Percentiles rank a stretch among this genome's conserved stretches.
These are phyloP conservation scores for Sceliomorpha sp. DNA, from an alignment of 2,888 invertebrate genomes.

Conservation along the genomic window DNA sequence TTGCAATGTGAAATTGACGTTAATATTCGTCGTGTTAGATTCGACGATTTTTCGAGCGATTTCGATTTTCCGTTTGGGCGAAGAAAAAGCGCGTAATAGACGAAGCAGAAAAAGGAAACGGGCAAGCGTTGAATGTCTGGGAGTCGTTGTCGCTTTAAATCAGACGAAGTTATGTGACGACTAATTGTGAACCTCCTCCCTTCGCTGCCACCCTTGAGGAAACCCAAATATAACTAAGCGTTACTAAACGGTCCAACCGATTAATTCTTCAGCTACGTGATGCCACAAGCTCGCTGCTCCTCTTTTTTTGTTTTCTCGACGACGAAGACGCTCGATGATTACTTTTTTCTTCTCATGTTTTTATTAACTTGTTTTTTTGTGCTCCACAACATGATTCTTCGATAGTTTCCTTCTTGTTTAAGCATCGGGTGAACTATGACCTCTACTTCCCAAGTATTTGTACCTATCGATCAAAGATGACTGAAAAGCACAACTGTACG, in stretches of 20 bases:
- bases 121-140: slow-evolving; percentile 42
- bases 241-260: slow-evolving; percentile 74
- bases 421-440: too few relatives aligned
- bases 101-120: slow-evolving; percentile 19
- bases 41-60: too few relatives aligned
- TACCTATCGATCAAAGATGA: too few relatives aligned
- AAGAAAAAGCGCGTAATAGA: slow-evolving; percentile 41
- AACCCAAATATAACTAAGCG: slow-evolving; percentile 79
- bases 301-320: slow-evolving; percentile 34
- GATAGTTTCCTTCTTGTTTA: background rate
- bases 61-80: slow-evolving; percentile 23
- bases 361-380: slow-evolving; percentile 12
- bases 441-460: too few relatives aligned
- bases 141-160: slow-evolving; percentile 72
- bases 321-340: slow-evolving; percentile 30
- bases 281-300: slow-evolving; percentile 24
- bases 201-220: slow-evolving; percentile 65
- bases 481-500: too few relatives aligned
- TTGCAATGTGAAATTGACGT: too few relatives aligned
- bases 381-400: slow-evolving; percentile 4
- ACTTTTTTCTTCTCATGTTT: slow-evolving; percentile 22
- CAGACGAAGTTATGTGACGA: slow-evolving; percentile 77
- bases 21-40: too few relatives aligned
- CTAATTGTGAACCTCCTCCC: slow-evolving; percentile 75
- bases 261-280: slow-evolving; percentile 68